Evolutionary conservation across 2,888 invertebrate species (phyloP), one percentile per base, ranked within the genome.

Genomic region (Orthosia gracilis): DNA sequence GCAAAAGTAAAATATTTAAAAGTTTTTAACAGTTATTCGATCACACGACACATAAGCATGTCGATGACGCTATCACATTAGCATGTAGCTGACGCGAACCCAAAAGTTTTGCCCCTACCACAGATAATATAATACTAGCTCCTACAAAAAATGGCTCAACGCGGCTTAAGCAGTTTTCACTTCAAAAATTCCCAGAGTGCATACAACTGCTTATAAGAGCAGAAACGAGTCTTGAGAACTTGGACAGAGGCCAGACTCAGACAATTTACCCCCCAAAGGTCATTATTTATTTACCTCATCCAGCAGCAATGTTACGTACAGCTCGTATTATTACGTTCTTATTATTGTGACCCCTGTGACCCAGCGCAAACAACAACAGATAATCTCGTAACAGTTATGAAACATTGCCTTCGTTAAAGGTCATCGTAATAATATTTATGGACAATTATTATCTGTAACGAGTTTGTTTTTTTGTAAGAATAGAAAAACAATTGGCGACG

Each of bases 281-380:
- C 26, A 66, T 64, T 50, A 23, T 15, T 4, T 57, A 7, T 62
- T 52, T 50, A 26, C 69, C 62, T 52, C 55, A 62, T 68, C 55
- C 45, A 58, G 49, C 31, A 61, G 26, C 17, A 65, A 55, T 50
- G 75, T 81, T 77, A 82, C 64, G 54, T 73, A 73, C 55, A 58
- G 54, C 66, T 23, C 47, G 50, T 65, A 63, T 57, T 73, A 74
- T 52, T 72, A 69, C 64, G 76, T 62, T 78, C 65, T 76, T 90
- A 86, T 91, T 90, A 88, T 87, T 79, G 82, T 90, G 88, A 88
- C 83, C 89, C 67, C 78, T n/a, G 15, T 71, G 88, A 87, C 84
- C 84, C 76, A 59, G 64, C 63, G 83, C 85, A 88, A 89, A 89
- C 86, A 90, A 88, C 88, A 88, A 86, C 87, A 88, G 88, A 88